phyloP scores from a whole-genome alignment of 2,797 vertebrate genomes.

The Cryptoblepharus egeriae region DNA sequence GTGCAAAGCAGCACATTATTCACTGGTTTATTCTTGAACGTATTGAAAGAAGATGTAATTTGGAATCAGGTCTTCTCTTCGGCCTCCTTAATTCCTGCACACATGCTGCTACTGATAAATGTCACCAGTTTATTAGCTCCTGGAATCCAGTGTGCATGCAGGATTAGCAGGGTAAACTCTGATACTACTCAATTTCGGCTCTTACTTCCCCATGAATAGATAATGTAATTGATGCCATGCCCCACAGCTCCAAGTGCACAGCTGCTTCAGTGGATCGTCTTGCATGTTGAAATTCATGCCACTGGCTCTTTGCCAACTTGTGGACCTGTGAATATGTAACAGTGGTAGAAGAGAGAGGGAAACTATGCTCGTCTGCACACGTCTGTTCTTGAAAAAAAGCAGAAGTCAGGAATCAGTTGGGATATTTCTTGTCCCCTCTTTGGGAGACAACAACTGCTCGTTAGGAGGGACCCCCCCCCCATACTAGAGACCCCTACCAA shows the following conservation, averaged over 20 bases:
- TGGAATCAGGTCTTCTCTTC: constrained; percentile 42
- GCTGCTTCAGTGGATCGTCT: constrained; percentile 69
- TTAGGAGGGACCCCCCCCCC: too few species aligned
- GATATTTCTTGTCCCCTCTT: too few species aligned
- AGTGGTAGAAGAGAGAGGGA: constrained; percentile 52
- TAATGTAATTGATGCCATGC: constrained; percentile 74
- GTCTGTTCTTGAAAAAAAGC: too few species aligned
- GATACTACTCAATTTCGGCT: constrained; percentile 63
- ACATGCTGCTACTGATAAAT: constrained; percentile 56
- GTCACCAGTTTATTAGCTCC: constrained; percentile 47
- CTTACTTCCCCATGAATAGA: constrained; percentile 73
- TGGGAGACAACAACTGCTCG: too few species aligned
- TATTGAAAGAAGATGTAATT: constrained; percentile 33
- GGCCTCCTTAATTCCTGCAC: constrained; percentile 33
- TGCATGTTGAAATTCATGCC: constrained; percentile 76
- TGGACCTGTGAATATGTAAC: constrained; percentile 74
- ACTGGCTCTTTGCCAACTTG: constrained; percentile 75
- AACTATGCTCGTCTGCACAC: too few species aligned
- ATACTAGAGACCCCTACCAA: too few species aligned
- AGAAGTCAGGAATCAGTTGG: too few species aligned
- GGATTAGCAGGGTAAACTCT: constrained; percentile 64
- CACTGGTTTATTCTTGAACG: constrained; percentile 17
- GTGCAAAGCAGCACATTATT: background rate
- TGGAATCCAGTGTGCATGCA: constrained; percentile 57
- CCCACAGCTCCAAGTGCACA: constrained; percentile 66